Evolutionary conservation across 1,140 invertebrate species (phyloP).

Genomic region (Diabrotica undecimpunctata): DNA sequence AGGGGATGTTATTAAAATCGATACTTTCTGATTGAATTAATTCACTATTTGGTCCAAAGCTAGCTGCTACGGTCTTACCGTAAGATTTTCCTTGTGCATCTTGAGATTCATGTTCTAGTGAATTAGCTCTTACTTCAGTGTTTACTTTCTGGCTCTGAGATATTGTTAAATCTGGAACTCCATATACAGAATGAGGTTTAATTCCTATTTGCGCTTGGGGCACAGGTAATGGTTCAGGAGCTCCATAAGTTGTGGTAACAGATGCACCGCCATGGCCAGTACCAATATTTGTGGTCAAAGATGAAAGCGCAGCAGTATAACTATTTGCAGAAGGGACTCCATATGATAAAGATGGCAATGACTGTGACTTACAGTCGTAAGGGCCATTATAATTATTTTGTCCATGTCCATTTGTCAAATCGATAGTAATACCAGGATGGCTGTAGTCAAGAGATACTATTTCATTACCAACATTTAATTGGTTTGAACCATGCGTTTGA

Average conservation of each 20-base stretch:
- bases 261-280: constrained; percentile 20
- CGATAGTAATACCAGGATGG: constrained; percentile 30
- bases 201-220: constrained; percentile 24
- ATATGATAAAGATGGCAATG: constrained; percentile 40
- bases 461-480: background rate
- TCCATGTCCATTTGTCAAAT: constrained; percentile 27
- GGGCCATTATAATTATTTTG: constrained; percentile 9
- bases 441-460: constrained; percentile 32
- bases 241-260: constrained; percentile 23
- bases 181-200: constrained; percentile 23
- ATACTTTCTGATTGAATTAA: constrained; percentile 43
- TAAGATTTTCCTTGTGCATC: constrained; percentile 37
- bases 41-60: constrained; percentile 41
- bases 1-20: constrained; percentile 56
- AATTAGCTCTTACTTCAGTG: constrained; percentile 31
- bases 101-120: constrained; percentile 29
- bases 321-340: constrained; percentile 41
- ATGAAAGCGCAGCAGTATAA: constrained; percentile 37
- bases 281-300: constrained; percentile 40
- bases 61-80: constrained; percentile 41
- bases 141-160: constrained; percentile 31
- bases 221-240: constrained; percentile 20
- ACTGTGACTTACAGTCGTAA: constrained; percentile 39
- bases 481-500: background rate
- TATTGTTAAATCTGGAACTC: constrained; percentile 27